Percentiles rank a stretch among this genome's conserved stretches.
phyloP scores from a whole-genome alignment of 2,888 invertebrate species.

The Machimus atricapillus region DNA sequence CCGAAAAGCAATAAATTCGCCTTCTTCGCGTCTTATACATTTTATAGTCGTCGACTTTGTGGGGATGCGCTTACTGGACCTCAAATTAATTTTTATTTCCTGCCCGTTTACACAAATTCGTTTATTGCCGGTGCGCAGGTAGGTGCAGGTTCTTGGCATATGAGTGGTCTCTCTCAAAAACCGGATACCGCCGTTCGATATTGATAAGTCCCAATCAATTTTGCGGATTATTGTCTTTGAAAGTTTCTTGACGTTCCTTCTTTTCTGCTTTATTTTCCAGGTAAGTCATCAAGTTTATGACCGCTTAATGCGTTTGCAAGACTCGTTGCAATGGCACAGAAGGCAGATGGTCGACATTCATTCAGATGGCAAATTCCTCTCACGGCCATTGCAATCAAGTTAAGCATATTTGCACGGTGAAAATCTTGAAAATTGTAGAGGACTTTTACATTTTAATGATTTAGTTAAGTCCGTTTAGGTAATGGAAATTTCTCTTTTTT shows the following conservation, averaged over 20 bases:
- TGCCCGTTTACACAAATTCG: not conserved
- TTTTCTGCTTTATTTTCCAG: slow-evolving; percentile 15
- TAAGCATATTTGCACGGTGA: not conserved
- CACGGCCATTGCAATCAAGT: not conserved
- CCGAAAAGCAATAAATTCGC: slow-evolving; percentile 40
- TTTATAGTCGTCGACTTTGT: not conserved
- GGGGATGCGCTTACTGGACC: slow-evolving; percentile 11
- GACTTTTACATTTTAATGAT: not conserved
- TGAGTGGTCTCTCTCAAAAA: slow-evolving; percentile 22
- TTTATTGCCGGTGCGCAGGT: not conserved
- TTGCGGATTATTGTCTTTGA: slow-evolving; percentile 35
- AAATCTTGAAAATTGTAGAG: not conserved
- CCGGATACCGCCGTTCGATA: slow-evolving; percentile 37
- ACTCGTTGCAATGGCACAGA: not conserved
- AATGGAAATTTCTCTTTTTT: not conserved
- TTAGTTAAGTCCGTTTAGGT: not conserved
- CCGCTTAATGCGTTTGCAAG: not conserved
- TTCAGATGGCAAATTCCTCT: not conserved
- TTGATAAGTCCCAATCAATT: slow-evolving; percentile 45
- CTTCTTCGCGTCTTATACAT: not conserved
- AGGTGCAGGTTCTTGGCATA: not conserved
- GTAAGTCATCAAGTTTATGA: slow-evolving; percentile 27
- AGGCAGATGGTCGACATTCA: not conserved
- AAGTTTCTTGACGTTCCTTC: slow-evolving; percentile 16
- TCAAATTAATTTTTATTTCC: slow-evolving; percentile 1